Conservation (phyloP, 2,797 vertebrate species). For the Meda fulgida region DNA sequence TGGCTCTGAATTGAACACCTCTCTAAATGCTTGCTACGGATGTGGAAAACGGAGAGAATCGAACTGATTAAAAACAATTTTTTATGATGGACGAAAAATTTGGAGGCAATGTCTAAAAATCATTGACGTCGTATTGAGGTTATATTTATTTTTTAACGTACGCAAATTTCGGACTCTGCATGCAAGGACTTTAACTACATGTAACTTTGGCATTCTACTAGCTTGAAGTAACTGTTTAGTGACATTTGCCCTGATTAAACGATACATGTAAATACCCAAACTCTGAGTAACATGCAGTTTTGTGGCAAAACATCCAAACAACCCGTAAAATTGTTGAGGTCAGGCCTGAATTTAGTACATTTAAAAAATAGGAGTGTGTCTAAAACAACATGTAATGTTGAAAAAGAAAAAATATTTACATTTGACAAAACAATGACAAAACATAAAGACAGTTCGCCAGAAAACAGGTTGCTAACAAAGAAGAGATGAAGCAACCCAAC, state of each 20-base stretch:
- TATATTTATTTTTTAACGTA: no score
- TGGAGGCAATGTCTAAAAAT: no score
- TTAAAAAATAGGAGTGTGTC: background rate
- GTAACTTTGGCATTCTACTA: background rate
- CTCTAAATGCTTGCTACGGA: no score
- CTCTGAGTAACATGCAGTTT: background rate
- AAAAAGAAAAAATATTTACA: background rate
- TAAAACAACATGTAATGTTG: background rate
- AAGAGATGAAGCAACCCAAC: slow-evolving; percentile 40
- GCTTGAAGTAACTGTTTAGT: background rate
- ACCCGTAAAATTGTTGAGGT: background rate
- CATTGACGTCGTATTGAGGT: no score
- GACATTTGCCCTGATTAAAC: background rate
- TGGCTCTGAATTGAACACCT: no score
- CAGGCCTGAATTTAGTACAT: background rate
- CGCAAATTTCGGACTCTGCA: no score
- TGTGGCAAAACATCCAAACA: background rate
- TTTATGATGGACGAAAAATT: no score
- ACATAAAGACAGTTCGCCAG: slow-evolving; percentile 29
- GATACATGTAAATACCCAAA: background rate
- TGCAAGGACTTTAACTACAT: no score
- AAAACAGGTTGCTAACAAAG: slow-evolving; percentile 39
- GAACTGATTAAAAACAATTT: no score
- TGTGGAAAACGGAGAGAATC: no score
- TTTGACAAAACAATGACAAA: no score